Conservation (phyloP, 2,888 invertebrate species). For the Lysandra bellargus region DNA sequence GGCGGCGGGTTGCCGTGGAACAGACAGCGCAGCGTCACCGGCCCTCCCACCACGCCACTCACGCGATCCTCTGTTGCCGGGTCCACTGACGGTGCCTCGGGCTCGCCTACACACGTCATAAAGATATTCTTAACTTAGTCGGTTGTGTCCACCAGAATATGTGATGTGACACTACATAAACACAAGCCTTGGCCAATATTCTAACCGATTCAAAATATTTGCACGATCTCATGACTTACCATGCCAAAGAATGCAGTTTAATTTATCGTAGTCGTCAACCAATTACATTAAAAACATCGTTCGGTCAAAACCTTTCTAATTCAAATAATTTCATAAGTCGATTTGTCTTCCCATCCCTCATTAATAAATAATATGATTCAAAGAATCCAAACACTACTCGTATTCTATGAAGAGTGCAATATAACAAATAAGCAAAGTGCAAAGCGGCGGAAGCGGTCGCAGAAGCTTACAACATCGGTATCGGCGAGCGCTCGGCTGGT, state of each 20-base stretch:
- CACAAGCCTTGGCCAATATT: neutral
- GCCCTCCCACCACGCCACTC: constrained; percentile 85
- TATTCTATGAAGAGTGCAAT: neutral
- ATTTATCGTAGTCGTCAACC: too few relatives aligned
- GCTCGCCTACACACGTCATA: constrained; percentile 47
- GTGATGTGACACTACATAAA: neutral
- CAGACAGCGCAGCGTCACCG: constrained; percentile 86
- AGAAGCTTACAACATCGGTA: constrained; percentile 11
- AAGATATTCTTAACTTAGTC: neutral
- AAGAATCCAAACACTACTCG: too few relatives aligned
- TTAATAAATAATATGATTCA: too few relatives aligned
- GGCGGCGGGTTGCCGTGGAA: constrained; percentile 90
- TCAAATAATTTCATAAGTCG: neutral
- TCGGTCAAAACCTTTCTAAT: neutral
- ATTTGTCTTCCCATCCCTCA: neutral
- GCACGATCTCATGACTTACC: too few relatives aligned
- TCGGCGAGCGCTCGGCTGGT: too few relatives aligned
- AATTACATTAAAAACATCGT: too few relatives aligned
- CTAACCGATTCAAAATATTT: too few relatives aligned
- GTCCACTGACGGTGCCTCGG: constrained; percentile 59
- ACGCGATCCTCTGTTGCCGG: constrained; percentile 81
- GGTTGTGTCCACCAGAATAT: neutral
- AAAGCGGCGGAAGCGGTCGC: constrained; percentile 5
- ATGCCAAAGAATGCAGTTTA: too few relatives aligned
- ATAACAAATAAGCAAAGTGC: constrained; percentile 2